These are phyloP conservation scores for Xenopus laevis DNA, from an alignment of 2,113 vertebrate species.

Conservation along the genomic window DNA sequence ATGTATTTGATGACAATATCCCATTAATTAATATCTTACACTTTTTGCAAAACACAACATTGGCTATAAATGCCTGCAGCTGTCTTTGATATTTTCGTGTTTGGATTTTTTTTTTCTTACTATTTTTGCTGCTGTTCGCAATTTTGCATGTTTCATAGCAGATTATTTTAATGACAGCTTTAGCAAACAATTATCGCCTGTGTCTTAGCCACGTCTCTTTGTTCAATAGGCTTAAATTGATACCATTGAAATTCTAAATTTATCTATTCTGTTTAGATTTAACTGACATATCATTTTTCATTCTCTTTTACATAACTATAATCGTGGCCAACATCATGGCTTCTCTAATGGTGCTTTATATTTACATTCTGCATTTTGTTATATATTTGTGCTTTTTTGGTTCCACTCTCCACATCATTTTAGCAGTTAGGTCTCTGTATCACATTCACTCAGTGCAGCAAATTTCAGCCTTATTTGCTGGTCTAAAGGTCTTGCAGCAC, in stretches of 20 bases:
- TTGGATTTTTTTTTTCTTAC: conserved; percentile 14
- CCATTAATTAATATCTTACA: conserved; percentile 32
- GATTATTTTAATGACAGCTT: conserved; percentile 39
- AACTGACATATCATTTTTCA: conserved; percentile 35
- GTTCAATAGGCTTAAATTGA: conserved; percentile 41
- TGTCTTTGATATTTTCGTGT: conserved; percentile 40
- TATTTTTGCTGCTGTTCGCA: conserved; percentile 36
- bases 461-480: no score
- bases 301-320: conserved; percentile 10
- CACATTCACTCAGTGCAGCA: no score
- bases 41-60: conserved; percentile 25
- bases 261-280: conserved; percentile 30
- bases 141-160: conserved; percentile 40
- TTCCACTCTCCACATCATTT: no score
- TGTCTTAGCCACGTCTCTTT: conserved; percentile 23
- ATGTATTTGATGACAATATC: conserved; percentile 24
- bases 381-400: no score
- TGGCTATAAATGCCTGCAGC: conserved; percentile 34
- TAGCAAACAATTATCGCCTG: conserved; percentile 29
- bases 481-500: no score
- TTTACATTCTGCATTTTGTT: no score
- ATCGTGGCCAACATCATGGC: not conserved
- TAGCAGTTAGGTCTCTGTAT: no score
- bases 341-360: no score
- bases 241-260: conserved; percentile 41